Evolutionary conservation across 2,797 vertebrate species (phyloP), one percentile per base, ranked within the genome.

Genomic region (Protosalanx chinensis): DNA sequence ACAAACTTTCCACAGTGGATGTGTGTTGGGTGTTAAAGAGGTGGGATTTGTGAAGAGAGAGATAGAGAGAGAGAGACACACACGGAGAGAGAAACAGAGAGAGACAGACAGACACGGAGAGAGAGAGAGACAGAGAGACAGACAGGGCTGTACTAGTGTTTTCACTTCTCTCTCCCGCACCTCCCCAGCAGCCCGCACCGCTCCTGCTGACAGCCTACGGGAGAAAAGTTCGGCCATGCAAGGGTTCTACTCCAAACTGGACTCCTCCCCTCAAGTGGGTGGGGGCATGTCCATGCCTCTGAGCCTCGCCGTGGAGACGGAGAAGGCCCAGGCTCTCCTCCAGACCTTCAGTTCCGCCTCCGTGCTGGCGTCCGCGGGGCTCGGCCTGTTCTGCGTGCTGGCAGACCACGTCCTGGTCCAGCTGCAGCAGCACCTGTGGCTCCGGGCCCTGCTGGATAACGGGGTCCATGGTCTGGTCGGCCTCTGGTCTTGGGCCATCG

Each of bases 401-500:
- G 94, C 91, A 0, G 97, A 99, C 77, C 92, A 90, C 67, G 64
- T 93, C 49, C 90, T 97, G 71, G 80, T 94, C 0, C 72, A 91
- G 56, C 85, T 98, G 87, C 96, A 96, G 86, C 91, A 95, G 65
- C 94, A 92, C 75, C 84, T 94, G 80, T 98, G 96, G 97, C 89
- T 97, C 68, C 92, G 94, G 1, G 96, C 96, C 0, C 75, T 91
- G 18, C 86, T 95, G 60, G 97, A 99, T 88, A 99, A 95, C 32
- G 90, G 91, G 0, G 92, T 94, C 0, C 97, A 99, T 0, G 93
- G 93, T 0, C 53, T 95, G 53, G 92, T 99, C 15, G 96, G 96
- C 59, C 90, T 97, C 87, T 99, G 97, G 96, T 97, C 97, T 0
- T 99, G 96, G 97, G 96, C 96, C 0, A 90, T 97, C 27, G 95